phyloP scores from a whole-genome alignment of 1,140 invertebrate genomes.

The Heliconius eleuchia region DNA sequence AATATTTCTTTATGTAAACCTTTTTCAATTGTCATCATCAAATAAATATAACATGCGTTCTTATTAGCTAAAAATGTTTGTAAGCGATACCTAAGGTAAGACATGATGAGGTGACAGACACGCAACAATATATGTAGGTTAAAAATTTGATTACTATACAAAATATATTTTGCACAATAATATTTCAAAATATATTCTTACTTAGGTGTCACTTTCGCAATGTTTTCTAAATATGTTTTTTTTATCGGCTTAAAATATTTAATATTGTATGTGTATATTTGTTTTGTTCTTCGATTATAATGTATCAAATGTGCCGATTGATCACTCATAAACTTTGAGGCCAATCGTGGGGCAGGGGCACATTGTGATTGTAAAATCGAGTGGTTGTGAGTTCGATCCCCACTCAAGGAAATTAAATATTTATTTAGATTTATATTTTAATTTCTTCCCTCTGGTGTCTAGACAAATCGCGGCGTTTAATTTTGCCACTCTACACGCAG shows the following conservation, averaged over 20 bases:
- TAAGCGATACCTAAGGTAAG: constrained; percentile 4
- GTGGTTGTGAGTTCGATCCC: too few relatives aligned
- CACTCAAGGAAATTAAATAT: too few relatives aligned
- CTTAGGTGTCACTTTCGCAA: neutral
- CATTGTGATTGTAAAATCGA: too few relatives aligned
- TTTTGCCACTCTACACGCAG: too few relatives aligned
- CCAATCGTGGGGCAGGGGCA: too few relatives aligned
- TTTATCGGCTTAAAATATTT: neutral
- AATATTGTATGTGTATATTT: too few relatives aligned
- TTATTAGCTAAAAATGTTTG: neutral
- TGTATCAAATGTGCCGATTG: too few relatives aligned
- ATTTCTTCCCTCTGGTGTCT: too few relatives aligned
- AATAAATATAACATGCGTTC: neutral
- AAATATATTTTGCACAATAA: neutral
- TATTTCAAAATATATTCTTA: neutral
- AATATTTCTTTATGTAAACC: neutral
- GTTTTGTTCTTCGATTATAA: too few relatives aligned
- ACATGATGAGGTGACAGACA: neutral
- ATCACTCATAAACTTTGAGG: too few relatives aligned
- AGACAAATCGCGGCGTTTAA: too few relatives aligned
- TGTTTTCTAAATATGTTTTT: neutral
- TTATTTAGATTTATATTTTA: too few relatives aligned
- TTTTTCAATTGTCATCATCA: neutral
- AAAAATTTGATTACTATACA: constrained; percentile 11
- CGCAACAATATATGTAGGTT: constrained; percentile 5